Evolutionary conservation across 2,797 vertebrate species (phyloP).

Genomic region (Diglossa cyanea): DNA sequence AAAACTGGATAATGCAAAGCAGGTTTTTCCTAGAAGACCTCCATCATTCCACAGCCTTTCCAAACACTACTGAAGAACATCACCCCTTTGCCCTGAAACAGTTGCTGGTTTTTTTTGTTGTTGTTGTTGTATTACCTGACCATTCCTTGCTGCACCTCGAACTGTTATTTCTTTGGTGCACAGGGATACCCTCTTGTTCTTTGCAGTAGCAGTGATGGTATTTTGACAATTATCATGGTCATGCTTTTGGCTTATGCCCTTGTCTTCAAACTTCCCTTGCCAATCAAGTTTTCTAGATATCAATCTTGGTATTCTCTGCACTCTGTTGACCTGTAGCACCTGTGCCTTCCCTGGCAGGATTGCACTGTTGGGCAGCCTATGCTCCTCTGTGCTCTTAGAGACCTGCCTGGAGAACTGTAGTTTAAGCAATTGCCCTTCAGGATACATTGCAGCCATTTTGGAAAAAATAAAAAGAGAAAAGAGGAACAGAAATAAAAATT

Average conservation of each 20-base stretch:
- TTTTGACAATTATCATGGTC: background rate
- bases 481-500: background rate
- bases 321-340: background rate
- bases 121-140: background rate
- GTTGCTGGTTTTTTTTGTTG: background rate
- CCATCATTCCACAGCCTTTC: background rate
- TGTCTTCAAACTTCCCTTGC: background rate
- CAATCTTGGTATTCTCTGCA: background rate
- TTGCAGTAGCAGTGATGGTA: background rate
- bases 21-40: background rate
- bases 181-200: background rate
- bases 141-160: fast-evolving
- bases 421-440: background rate
- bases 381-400: background rate
- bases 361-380: background rate
- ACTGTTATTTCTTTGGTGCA: background rate
- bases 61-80: background rate
- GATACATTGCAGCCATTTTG: background rate
- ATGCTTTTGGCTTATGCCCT: background rate
- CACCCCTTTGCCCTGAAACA: background rate
- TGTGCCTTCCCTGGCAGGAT: background rate
- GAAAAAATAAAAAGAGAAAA: fast-evolving
- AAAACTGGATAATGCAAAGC: background rate
- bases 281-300: background rate
- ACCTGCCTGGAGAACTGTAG: background rate